These are phyloP conservation scores for Andricus grossulariae DNA, from an alignment of 1,140 invertebrate genomes.

Conservation along the genomic window DNA sequence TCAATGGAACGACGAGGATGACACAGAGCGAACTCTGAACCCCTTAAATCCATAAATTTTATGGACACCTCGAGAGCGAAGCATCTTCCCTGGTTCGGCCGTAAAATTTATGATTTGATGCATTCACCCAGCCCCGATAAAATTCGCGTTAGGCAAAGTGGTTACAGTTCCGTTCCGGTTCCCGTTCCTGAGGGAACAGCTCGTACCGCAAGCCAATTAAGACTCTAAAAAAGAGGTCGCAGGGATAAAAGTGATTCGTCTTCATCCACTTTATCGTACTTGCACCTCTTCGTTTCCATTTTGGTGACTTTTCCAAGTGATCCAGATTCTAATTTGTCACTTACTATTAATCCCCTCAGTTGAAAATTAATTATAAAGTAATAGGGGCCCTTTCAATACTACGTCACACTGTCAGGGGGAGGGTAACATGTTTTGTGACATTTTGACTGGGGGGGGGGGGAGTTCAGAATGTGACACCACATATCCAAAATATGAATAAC, in stretches of 20 bases:
- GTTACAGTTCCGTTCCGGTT: constrained; percentile 60
- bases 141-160: constrained; percentile 67
- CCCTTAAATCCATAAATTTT: constrained; percentile 62
- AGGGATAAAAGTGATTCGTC: constrained; percentile 67
- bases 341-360: neutral
- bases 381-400: no score
- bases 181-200: constrained; percentile 49
- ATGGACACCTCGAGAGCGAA: constrained; percentile 53
- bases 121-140: constrained; percentile 63
- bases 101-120: constrained; percentile 65
- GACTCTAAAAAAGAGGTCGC: constrained; percentile 35
- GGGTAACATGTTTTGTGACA: no score
- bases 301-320: neutral
- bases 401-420: no score
- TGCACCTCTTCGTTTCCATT: neutral
- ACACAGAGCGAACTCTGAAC: constrained; percentile 45
- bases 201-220: constrained; percentile 64
- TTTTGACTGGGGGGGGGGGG: no score
- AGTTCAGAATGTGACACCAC: no score
- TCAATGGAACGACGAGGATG: constrained; percentile 29
- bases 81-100: constrained; percentile 52
- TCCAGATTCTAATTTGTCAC: constrained; percentile 8
- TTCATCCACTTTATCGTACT: constrained; percentile 40
- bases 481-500: no score
- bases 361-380: neutral